Evolutionary conservation across 37 sponge, comb jelly and placozoan genomes (phyloP), one percentile per base, ranked within the genome.

Genomic region (Diacarnus erythraeanus): DNA sequence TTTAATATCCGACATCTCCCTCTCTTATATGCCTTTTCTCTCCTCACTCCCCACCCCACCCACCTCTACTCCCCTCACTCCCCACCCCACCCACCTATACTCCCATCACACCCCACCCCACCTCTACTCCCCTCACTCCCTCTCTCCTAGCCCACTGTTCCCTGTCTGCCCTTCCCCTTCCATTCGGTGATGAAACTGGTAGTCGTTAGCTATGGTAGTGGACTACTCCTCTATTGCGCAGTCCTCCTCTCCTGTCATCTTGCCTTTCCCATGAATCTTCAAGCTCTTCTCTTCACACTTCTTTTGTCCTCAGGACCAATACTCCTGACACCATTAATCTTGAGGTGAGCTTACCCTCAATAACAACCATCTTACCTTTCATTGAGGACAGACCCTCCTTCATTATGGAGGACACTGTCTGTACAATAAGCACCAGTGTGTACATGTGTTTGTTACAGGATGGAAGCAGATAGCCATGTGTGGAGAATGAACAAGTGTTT

Each of bases 401-500:
- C n/a, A n/a, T n/a, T n/a, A n/a, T n/a, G n/a, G n/a, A n/a, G n/a
- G n/a, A n/a, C n/a, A n/a, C n/a, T n/a, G n/a, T n/a, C n/a, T n/a
- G n/a, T n/a, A n/a, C n/a, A n/a, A n/a, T n/a, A n/a, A n/a, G n/a
- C n/a, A n/a, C n/a, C n/a, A n/a, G n/a, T n/a, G n/a, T n/a, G n/a
- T n/a, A n/a, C n/a, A n/a, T n/a, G n/a, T n/a, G n/a, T n/a, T n/a
- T n/a, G n/a, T n/a, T n/a, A n/a, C n/a, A 80, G 81, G 31, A 42
- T 59, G 26, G 25, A 5, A 30, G 71, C 69, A 2, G 38, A 27
- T 18, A 33, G 37, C 8, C 23, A 38, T 23, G 61, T 36, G 8
- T 88, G 88, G 88, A 64, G 77, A n/a, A 71, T 88, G 83, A 63
- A 70, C 65, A 88, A 88, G 60, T 78, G 51, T 42, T 72, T 77